Base-by-base conservation (phyloP, 1,140 invertebrate species). In the Drosophila quadrilineata region DNA sequence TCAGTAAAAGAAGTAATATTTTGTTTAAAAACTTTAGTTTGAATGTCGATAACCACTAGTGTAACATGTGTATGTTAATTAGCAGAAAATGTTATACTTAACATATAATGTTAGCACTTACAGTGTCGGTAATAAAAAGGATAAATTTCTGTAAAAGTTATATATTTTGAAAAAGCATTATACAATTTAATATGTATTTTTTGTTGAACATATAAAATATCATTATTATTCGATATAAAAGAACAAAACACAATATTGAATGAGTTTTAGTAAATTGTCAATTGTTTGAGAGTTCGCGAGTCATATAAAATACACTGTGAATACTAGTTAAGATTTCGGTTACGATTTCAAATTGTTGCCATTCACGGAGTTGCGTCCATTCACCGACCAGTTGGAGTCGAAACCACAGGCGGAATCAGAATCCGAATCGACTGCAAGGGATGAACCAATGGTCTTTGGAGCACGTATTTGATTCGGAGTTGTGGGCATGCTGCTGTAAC, bases 381-480 rank as follows among this genome's bases (percentile, higher is more conserved):
- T 87, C 6, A 88, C 69, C 8, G 88, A 88, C 95, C 95, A 96
- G 28, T 93, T 92, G 0, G 93, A 93, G 72, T 94, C 94, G 77
- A 96, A 96, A 1, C 95, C 95, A 75, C 92, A 94, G n/a, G 94
- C 94, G n/a, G 93, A 93, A 73, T 96, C 95, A 0, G 94, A 95
- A 1, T 94, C 95, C 68, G 95, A 94, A 65, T 92, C 91, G 6
- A 41, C 70, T 12, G 65, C 45, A 3, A 52, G 75, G 36, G 52
- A 74, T 56, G 10, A 54, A 57, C 9, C 60, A 6, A 90, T 77
- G 4, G 73, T 85, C 6, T 80, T 87, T 3, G 84, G 85, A 3
- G 90, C 84, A 48, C 90, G 84, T 41, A 91, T 88, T 89, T 93
- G 92, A 85, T 93, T 92, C 2, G 92, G 92, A 2, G 92, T 93